Conservation (phyloP, 2,797 vertebrate genomes). For the Echiichthys vipera region DNA sequence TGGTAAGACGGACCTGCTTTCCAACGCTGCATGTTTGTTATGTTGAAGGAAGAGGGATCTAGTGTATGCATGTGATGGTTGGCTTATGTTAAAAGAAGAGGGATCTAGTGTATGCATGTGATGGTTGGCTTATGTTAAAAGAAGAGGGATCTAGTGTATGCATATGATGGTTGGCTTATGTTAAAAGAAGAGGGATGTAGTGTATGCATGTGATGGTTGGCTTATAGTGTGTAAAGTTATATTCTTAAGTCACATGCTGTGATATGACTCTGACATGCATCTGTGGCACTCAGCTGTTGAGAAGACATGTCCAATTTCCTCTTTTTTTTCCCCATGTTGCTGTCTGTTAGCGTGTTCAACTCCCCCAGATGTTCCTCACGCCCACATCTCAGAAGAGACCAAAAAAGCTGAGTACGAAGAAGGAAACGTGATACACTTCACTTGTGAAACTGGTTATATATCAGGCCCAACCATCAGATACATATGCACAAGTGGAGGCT, state of each 20-base stretch:
- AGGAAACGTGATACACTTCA: conserved; percentile 53
- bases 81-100: neutral
- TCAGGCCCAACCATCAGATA: conserved; percentile 58
- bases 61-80: neutral
- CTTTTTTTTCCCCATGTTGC: conserved; percentile 8
- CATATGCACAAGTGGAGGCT: conserved; percentile 10
- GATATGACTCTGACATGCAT: neutral
- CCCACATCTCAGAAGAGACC: conserved; percentile 10
- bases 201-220: neutral
- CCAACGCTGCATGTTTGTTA: rapidly evolving
- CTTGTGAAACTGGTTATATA: conserved; percentile 62
- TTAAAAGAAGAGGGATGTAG: neutral
- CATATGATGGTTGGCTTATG: neutral
- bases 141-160: neutral
- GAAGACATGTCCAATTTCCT: neutral
- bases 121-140: neutral
- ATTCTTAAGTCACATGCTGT: neutral
- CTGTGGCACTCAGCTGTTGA: neutral
- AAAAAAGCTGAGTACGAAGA: conserved; percentile 41
- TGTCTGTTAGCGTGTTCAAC: conserved; percentile 43
- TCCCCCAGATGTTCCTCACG: conserved; percentile 58
- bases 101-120: rapidly evolving
- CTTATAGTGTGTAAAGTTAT: neutral
- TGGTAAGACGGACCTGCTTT: conserved; percentile 28
- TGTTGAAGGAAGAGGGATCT: neutral